phyloP scores from a whole-genome alignment of 2,888 invertebrate species.

The Phaonia tiefii region DNA sequence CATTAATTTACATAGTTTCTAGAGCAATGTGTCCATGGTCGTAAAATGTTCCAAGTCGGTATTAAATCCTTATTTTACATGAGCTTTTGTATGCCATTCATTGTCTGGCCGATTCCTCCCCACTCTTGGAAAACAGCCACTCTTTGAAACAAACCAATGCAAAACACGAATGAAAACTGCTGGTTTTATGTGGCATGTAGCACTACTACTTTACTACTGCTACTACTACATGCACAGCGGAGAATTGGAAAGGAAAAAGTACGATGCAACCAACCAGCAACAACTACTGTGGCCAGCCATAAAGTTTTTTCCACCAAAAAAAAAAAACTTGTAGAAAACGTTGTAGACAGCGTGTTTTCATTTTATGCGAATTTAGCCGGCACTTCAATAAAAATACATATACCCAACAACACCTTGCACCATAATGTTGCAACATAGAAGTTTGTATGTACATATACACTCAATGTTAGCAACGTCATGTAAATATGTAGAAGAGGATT shows the following conservation, averaged over 20 bases:
- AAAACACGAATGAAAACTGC: slow-evolving; percentile 46
- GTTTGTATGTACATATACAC: background rate
- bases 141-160: slow-evolving; percentile 4
- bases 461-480: background rate
- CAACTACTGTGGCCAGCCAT: slow-evolving; percentile 58
- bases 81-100: slow-evolving; percentile 67
- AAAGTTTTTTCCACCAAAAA: slow-evolving; percentile 71
- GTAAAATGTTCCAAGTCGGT: slow-evolving; percentile 67
- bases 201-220: no score
- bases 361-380: slow-evolving; percentile 80
- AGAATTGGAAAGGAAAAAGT: slow-evolving; percentile 2
- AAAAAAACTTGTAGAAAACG: slow-evolving; percentile 78
- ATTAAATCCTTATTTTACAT: slow-evolving; percentile 68
- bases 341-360: slow-evolving; percentile 80
- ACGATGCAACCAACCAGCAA: slow-evolving; percentile 44
- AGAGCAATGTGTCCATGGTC: slow-evolving; percentile 67
- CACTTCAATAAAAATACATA: slow-evolving; percentile 75
- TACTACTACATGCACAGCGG: background rate
- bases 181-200: background rate
- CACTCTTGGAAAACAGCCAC: slow-evolving; percentile 10
- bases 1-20: slow-evolving; percentile 68
- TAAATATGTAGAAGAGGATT: background rate
- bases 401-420: background rate
- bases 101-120: slow-evolving; percentile 56
- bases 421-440: background rate